Percentiles rank a stretch among this genome's conserved stretches.
These are phyloP conservation scores for Cyclargus thomasi DNA, from an alignment of 1,140 invertebrate genomes.

Conservation along the genomic window DNA sequence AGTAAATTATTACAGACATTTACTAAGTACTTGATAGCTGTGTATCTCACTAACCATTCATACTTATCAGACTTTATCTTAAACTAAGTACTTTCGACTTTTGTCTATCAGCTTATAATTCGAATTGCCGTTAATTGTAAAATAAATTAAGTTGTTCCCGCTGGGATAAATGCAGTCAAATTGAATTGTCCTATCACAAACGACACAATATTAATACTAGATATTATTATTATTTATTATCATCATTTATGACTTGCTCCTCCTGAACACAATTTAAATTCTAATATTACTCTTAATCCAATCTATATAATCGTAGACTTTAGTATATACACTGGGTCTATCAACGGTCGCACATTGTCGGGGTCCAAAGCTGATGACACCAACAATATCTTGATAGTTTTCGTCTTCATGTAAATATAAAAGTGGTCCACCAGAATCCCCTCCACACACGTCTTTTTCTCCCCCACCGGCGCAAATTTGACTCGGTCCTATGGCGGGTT, in stretches of 20 bases:
- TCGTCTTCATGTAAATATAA: conserved; percentile 56
- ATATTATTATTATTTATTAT: too few species aligned
- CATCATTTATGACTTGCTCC: too few species aligned
- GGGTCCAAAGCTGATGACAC: conserved; percentile 77
- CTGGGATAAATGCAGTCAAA: neutral
- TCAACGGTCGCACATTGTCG: conserved; percentile 68
- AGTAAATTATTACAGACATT: too few species aligned
- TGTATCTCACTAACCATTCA: too few species aligned
- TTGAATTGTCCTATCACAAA: neutral
- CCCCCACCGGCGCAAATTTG: conserved; percentile 53
- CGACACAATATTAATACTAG: too few species aligned
- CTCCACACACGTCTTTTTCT: conserved; percentile 49
- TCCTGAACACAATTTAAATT: conserved; percentile 12
- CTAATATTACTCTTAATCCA: conserved; percentile 68
- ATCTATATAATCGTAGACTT: conserved; percentile 69
- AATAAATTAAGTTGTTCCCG: too few species aligned
- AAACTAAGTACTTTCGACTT: too few species aligned
- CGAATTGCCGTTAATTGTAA: too few species aligned
- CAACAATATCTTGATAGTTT: conserved; percentile 41
- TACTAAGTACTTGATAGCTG: too few species aligned
- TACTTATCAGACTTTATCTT: too few species aligned
- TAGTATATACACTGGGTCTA: conserved; percentile 78
- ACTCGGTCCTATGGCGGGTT: conserved; percentile 47
- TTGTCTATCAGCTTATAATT: too few species aligned
- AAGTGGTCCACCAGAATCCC: conserved; percentile 76